Evolutionary conservation across 2,888 invertebrate species (phyloP), one percentile per base, ranked within the genome.

Genomic region (Prenolepis imparis): DNA sequence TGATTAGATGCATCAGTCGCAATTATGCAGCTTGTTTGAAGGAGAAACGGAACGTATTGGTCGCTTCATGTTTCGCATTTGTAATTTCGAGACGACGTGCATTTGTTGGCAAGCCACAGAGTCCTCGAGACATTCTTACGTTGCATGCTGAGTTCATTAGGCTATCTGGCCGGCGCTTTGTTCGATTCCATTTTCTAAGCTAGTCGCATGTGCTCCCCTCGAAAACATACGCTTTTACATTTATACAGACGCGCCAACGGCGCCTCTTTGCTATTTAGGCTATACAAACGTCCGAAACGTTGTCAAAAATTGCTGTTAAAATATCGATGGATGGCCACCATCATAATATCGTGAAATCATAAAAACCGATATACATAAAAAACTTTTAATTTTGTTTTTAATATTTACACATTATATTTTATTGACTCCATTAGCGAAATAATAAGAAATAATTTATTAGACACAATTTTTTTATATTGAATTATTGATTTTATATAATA

Each of bases 21-120:
- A 44, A 70, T 70, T 70, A 70, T 32, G 8, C 32, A 57, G 72
- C 78, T 70, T 59, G 59, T 78, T 70, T 57, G 59, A 44, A 70
- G 39, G 24, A 55, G 55, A 75, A 48, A 72, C 61, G 72, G 57
- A 61, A 57, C 83, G 57, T 68, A 68, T 77, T 61, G 74, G 57
- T 70, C 68, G 85, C 52, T 66, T 81, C 82, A 87, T 88, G 85
- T 88, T 86, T 87, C 86, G 83, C 78, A 77, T 78, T 75, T 73
- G 82, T 68, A 74, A 84, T 78, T 86, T 81, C 68, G 80, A 84
- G 88, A 88, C 87, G 86, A 66, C 48, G 72, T 41, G 70, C 78
- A 84, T 80, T 87, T 86, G 85, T 88, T 88, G 87, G 88, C 88
- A 88, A 44, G 44, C 80, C 66, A n/a, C 87, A 68, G 44, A 82